Percentiles rank a stretch among this genome's conserved stretches.
phyloP scores from a whole-genome alignment of 2,888 invertebrate species.

The Drosophila picticornis region DNA sequence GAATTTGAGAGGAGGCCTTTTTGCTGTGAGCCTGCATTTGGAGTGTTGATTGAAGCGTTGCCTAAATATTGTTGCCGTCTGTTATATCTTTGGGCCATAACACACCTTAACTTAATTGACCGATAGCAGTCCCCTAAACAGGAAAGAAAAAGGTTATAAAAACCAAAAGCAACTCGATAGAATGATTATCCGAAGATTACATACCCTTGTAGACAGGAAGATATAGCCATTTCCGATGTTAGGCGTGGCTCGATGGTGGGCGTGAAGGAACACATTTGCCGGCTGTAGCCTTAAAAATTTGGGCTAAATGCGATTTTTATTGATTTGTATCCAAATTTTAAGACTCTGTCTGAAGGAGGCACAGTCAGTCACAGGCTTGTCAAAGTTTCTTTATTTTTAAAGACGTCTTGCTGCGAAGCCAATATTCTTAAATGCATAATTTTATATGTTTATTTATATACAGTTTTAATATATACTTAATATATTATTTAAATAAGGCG shows the following conservation, averaged over 20 bases:
- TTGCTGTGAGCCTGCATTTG: neutral
- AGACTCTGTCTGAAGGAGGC: too few relatives aligned
- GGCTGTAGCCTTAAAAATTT: too few relatives aligned
- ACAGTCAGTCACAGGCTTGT: too few relatives aligned
- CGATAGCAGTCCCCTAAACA: slow-evolving; percentile 1
- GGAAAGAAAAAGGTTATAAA: neutral
- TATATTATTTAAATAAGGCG: neutral
- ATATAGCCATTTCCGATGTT: neutral
- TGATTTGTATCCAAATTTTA: too few relatives aligned
- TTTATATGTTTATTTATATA: neutral
- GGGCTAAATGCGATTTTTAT: too few relatives aligned
- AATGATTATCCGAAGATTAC: neutral
- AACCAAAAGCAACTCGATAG: slow-evolving; percentile 2
- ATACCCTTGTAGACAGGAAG: neutral
- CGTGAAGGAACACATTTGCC: neutral
- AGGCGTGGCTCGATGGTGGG: too few relatives aligned
- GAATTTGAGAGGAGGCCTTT: neutral
- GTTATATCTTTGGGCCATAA: slow-evolving; percentile 30
- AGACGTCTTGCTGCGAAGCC: neutral
- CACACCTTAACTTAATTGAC: slow-evolving; percentile 27
- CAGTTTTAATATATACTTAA: neutral
- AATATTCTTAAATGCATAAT: neutral
- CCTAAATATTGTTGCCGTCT: neutral
- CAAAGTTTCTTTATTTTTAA: too few relatives aligned
- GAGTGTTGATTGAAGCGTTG: slow-evolving; percentile 15